These are phyloP conservation scores for Lasioglossum pauxillum DNA, from an alignment of 2,888 invertebrate genomes.

Conservation along the genomic window DNA sequence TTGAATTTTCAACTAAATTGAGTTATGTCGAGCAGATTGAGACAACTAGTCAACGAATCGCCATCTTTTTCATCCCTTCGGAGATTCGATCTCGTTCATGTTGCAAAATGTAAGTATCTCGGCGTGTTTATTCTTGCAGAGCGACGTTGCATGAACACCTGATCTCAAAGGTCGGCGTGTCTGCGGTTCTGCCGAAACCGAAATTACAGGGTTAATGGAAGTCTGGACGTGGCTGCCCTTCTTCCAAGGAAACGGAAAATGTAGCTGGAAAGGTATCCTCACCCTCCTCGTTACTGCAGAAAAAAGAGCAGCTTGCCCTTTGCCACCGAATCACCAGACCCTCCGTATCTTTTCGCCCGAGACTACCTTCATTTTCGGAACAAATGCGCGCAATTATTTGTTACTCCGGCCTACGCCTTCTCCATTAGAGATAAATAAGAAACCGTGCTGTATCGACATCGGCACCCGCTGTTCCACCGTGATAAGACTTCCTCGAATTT, in stretches of 20 bases:
- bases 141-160: slow-evolving; percentile 43
- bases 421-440: slow-evolving; percentile 46
- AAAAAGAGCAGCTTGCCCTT: slow-evolving; percentile 54
- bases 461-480: background rate
- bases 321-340: slow-evolving; percentile 39
- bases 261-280: slow-evolving; percentile 44
- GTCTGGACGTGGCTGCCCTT: slow-evolving; percentile 55
- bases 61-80: background rate
- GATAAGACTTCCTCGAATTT: background rate
- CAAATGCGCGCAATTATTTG: slow-evolving; percentile 51
- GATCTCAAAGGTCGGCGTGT: slow-evolving; percentile 63
- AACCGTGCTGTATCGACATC: slow-evolving; percentile 9
- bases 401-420: slow-evolving; percentile 28
- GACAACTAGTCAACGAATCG: too few relatives aligned
- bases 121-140: slow-evolving; percentile 38
- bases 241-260: slow-evolving; percentile 44
- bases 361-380: slow-evolving; percentile 46
- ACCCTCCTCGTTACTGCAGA: slow-evolving; percentile 36
- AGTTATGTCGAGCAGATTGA: too few relatives aligned
- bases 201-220: slow-evolving; percentile 78
- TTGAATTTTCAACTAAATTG: too few relatives aligned
- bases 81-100: slow-evolving; percentile 1
- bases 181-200: slow-evolving; percentile 70
- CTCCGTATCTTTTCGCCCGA: slow-evolving; percentile 15
- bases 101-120: slow-evolving; percentile 22